Evolutionary conservation across 2,888 invertebrate genomes (phyloP), one percentile per base, ranked within the genome.

Genomic region (Augiades crinisus): DNA sequence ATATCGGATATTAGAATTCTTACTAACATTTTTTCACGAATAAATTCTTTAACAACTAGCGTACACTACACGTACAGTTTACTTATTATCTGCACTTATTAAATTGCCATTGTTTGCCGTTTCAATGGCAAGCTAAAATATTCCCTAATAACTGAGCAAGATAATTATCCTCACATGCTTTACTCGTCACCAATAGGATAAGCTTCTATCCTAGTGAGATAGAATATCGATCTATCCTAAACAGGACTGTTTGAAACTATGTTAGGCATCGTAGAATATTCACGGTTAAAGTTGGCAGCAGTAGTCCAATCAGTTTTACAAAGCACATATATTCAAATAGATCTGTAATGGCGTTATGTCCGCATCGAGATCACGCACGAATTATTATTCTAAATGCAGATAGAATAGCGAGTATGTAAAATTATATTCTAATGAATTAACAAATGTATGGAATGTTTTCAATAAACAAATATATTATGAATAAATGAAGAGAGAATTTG

Each of bases 161-260:
- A 30, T 12, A 30, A 30, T 30, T 30, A 12, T 30, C 12, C 12
- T n/a, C 30, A 27, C 30, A 30, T 14, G 5, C 24, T 13, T 40
- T 12, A 40, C 14, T 40, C 2, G 8, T 24, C 22, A 13, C 38
- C 13, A 40, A 5, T 8, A 40, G n/a, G 12, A 13, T 40, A 14
- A 24, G 24, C 14, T 40, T 14, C 13, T 41, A 27, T 7, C 10
- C 27, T 16, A 41, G 22, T 41, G 24, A 41, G 10, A 41, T 41
- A 27, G 41, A 41, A 27, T 17, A 41, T 41, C 7, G 41, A 41
- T 10, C 41, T 27, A 24, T 17, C 7, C 40, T 8, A 27, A 27
- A 27, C 14, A n/a, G 6, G 14, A 40, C 5, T 10, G 10, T 10
- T 7, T 22, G 21, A 8, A 16, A 41, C 16, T 27, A 27, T 10